These are phyloP conservation scores for Muscidifurax raptorellus DNA, from an alignment of 1,140 invertebrate species.

Conservation along the genomic window DNA sequence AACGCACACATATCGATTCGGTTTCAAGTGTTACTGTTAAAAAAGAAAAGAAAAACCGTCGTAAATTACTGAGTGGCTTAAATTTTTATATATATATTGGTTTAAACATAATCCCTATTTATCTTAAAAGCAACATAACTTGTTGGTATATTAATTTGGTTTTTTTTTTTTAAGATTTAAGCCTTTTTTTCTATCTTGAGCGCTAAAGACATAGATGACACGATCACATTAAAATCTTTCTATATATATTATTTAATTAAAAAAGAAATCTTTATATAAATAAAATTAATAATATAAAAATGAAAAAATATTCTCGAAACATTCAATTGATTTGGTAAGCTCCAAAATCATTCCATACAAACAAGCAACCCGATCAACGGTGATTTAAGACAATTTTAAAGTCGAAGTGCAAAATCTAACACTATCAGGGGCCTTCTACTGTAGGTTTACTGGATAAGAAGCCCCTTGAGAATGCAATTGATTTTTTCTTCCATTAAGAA, in stretches of 20 bases:
- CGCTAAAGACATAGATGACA: conserved; percentile 34
- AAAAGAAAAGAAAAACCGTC: conserved; percentile 27
- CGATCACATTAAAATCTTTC: conserved; percentile 31
- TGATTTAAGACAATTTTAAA: conserved; percentile 32
- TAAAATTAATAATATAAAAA: conserved; percentile 50
- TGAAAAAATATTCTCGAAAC: conserved; percentile 37
- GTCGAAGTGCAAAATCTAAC: conserved; percentile 48
- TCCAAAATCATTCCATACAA: conserved; percentile 47
- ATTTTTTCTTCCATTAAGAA: conserved; percentile 54
- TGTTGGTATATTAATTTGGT: conserved; percentile 10
- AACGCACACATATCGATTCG: conserved; percentile 65
- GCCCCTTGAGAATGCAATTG: conserved; percentile 46
- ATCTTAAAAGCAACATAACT: conserved; percentile 14
- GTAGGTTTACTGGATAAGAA: conserved; percentile 22
- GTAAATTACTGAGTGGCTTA: conserved; percentile 45
- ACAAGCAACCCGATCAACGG: conserved; percentile 22
- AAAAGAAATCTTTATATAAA: conserved; percentile 45
- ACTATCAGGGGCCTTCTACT: conserved; percentile 5
- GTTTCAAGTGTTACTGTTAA: conserved; percentile 53
- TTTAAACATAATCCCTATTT: conserved; percentile 30
- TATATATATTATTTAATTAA: conserved; percentile 46
- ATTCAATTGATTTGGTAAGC: conserved; percentile 39
- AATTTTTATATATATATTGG: conserved; percentile 38
- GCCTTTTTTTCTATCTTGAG: conserved; percentile 32
- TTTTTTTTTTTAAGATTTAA: conserved; percentile 40